Conservation (phyloP, 2,888 invertebrate species). For the Scotopteryx bipunctaria region DNA sequence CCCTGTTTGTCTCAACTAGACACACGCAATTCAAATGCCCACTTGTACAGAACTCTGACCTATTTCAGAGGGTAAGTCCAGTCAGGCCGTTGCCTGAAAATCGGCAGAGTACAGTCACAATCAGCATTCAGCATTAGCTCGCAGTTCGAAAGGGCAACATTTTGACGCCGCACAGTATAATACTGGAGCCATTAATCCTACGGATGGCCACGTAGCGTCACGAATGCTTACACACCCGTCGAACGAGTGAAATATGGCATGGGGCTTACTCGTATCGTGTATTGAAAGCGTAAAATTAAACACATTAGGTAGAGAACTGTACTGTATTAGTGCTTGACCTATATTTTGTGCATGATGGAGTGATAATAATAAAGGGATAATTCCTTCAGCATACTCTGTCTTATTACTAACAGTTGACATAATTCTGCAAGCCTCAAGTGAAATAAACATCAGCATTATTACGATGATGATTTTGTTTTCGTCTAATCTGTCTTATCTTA, state of each 20-base stretch:
- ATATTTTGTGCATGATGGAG: background rate
- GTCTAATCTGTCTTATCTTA: no score
- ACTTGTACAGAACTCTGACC: conserved; percentile 16
- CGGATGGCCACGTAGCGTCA: conserved; percentile 61
- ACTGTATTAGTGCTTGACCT: conserved; percentile 5
- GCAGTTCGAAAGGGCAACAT: conserved; percentile 48
- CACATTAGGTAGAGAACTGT: conserved; percentile 29
- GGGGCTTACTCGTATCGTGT: conserved; percentile 36
- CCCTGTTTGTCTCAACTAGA: conserved; percentile 4
- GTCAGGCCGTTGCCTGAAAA: conserved; percentile 6
- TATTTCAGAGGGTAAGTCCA: conserved; percentile 12
- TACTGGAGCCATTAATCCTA: conserved; percentile 64
- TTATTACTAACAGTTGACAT: no score
- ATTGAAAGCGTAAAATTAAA: conserved; percentile 38
- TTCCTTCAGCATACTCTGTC: background rate
- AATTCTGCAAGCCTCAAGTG: no score
- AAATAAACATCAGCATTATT: no score
- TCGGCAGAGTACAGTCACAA: conserved; percentile 35
- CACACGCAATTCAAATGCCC: conserved; percentile 17
- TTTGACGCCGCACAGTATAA: conserved; percentile 64
- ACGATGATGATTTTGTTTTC: no score
- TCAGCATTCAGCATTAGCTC: conserved; percentile 33
- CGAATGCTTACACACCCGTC: conserved; percentile 67
- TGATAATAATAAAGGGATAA: background rate
- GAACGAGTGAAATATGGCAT: conserved; percentile 62